A percentile compares a stretch with the other conserved stretches of the same genome.
These are phyloP conservation scores for Clarias gariepinus DNA, from an alignment of 2,113 vertebrate species.

Conservation along the genomic window DNA sequence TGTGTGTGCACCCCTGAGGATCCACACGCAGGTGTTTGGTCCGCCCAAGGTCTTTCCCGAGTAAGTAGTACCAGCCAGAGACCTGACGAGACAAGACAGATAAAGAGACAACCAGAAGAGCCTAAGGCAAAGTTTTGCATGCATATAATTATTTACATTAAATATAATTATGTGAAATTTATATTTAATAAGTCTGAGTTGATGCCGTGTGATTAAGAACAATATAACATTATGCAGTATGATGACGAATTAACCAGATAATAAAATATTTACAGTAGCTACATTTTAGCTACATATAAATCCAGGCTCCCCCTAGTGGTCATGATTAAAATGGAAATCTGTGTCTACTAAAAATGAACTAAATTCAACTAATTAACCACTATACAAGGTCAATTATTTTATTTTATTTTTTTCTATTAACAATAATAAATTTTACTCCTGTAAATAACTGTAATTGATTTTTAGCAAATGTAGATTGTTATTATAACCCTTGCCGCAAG, in stretches of 20 bases:
- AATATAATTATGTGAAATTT: neutral
- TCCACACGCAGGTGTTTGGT: constrained; percentile 89
- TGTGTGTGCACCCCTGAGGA: constrained; percentile 56
- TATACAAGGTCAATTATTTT: too few relatives aligned
- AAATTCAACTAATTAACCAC: too few relatives aligned
- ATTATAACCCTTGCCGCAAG: neutral
- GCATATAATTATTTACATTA: neutral
- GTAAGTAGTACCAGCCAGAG: constrained; percentile 88
- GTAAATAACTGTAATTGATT: too few relatives aligned
- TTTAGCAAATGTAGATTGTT: too few relatives aligned
- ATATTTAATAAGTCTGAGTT: neutral
- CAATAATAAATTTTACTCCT: neutral
- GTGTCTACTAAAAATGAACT: too few relatives aligned
- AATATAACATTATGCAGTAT: neutral
- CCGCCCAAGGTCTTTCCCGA: constrained; percentile 80
- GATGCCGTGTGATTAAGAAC: neutral
- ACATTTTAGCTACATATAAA: neutral
- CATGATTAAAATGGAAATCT: too few relatives aligned
- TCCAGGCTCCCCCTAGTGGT: too few relatives aligned
- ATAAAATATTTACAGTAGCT: neutral
- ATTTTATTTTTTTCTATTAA: too few relatives aligned
- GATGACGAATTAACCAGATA: neutral
- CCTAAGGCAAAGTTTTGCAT: neutral
- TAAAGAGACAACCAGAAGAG: constrained; percentile 7
- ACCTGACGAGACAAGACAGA: constrained; percentile 59